These are phyloP conservation scores for Poicephalus meyeri DNA, from an alignment of 2,113 vertebrate species.

Conservation along the genomic window DNA sequence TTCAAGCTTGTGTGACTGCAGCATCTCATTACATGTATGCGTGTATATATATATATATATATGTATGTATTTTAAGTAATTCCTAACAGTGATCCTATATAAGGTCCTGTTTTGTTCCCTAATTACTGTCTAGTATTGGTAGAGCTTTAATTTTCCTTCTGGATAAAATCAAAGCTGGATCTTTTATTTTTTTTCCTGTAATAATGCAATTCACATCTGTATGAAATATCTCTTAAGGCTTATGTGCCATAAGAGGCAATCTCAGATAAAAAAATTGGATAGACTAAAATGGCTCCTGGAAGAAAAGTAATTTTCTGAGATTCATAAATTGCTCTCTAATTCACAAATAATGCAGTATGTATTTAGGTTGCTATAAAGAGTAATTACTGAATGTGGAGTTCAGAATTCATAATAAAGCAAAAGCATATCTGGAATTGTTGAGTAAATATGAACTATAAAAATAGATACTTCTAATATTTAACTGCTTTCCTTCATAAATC, in stretches of 20 bases:
- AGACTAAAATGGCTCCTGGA: not conserved
- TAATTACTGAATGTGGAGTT: not conserved
- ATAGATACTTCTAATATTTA: not conserved
- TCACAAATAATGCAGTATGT: slow-evolving; percentile 28
- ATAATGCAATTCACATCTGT: not conserved
- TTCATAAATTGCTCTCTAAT: slow-evolving; percentile 38
- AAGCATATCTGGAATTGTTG: not conserved
- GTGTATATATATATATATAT: not conserved
- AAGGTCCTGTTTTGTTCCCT: not conserved
- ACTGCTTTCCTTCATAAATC: slow-evolving; percentile 39
- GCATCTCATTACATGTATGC: not conserved
- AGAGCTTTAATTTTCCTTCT: not conserved
- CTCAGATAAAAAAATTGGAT: not conserved
- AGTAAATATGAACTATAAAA: not conserved
- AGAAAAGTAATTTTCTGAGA: slow-evolving; percentile 37
- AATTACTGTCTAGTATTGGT: not conserved
- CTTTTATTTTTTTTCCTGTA: not conserved
- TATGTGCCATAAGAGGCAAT: not conserved
- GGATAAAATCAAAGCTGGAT: not conserved
- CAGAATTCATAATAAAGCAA: not conserved
- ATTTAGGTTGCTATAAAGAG: slow-evolving; percentile 34
- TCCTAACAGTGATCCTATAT: not conserved
- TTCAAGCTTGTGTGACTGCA: not conserved
- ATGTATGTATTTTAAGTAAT: not conserved
- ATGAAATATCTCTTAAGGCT: slow-evolving; percentile 1